Conservation (phyloP, 2,797 vertebrate genomes). For the Amazonetta brasiliensis region DNA sequence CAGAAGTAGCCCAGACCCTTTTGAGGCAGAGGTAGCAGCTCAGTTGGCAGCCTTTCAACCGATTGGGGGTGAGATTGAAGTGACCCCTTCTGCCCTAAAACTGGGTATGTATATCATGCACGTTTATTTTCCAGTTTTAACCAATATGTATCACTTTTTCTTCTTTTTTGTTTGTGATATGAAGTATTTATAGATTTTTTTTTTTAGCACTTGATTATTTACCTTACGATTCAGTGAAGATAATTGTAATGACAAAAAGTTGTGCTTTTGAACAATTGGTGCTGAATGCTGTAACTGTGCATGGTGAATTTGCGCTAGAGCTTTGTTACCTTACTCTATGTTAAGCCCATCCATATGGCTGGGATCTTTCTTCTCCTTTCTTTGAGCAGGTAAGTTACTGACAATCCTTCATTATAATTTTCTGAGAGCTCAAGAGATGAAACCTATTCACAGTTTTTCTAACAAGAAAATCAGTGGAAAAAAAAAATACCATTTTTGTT, state of each 20-base stretch:
- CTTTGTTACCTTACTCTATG: not conserved
- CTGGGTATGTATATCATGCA: constrained; percentile 84
- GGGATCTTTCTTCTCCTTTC: not conserved
- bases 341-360: not conserved
- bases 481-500: not conserved
- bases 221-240: not conserved
- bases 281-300: not conserved
- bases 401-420: not conserved
- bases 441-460: not conserved
- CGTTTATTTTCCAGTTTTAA: not conserved
- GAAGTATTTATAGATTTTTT: not conserved
- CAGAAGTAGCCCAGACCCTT: constrained; percentile 87
- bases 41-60: constrained; percentile 89
- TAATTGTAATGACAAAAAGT: not conserved
- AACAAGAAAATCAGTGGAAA: not conserved
- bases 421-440: not conserved
- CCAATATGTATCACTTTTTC: not conserved
- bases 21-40: constrained; percentile 87
- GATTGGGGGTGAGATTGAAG: constrained; percentile 92
- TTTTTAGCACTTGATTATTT: not conserved
- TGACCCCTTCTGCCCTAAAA: constrained; percentile 92
- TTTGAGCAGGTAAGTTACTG: not conserved
- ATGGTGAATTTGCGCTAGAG: not conserved
- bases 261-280: not conserved
- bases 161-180: not conserved